Evolutionary conservation across 2,113 vertebrate species (phyloP).

Genomic region (Strix aluco): DNA sequence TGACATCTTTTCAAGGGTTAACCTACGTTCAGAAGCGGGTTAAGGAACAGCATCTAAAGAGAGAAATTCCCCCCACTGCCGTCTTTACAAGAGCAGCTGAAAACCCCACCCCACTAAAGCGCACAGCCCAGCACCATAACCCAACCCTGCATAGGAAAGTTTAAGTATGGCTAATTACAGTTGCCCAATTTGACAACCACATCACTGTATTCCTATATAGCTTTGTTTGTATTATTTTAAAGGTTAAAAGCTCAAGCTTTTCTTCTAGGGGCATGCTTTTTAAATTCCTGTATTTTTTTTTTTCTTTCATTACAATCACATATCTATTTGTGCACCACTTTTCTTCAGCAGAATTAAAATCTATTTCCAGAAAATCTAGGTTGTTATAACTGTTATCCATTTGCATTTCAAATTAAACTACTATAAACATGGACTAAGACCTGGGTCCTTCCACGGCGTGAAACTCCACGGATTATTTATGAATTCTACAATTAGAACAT

Average conservation of each 20-base stretch:
- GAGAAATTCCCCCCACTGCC: not conserved
- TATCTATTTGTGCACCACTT: not conserved
- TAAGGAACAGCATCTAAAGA: not conserved
- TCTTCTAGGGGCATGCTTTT: not conserved
- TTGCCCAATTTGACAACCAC: not conserved
- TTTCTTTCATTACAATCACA: not conserved
- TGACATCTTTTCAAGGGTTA: not conserved
- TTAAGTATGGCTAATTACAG: not conserved
- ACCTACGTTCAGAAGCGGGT: not conserved
- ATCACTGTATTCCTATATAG: not conserved
- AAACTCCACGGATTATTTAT: not conserved
- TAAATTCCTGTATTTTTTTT: not conserved
- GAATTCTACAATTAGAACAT: not conserved
- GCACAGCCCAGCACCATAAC: not conserved
- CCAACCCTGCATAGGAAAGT: not conserved
- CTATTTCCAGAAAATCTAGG: not conserved
- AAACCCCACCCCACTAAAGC: not conserved
- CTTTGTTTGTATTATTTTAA: not conserved
- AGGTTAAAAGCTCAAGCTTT: not conserved
- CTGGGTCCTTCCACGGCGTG: not conserved
- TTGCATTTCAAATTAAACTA: not conserved
- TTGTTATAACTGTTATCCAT: not conserved
- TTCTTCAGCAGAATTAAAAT: not conserved
- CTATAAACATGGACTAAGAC: not conserved
- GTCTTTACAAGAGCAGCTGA: not conserved